phyloP scores from a whole-genome alignment of 2,888 invertebrate species.

The Carcina quercana region DNA sequence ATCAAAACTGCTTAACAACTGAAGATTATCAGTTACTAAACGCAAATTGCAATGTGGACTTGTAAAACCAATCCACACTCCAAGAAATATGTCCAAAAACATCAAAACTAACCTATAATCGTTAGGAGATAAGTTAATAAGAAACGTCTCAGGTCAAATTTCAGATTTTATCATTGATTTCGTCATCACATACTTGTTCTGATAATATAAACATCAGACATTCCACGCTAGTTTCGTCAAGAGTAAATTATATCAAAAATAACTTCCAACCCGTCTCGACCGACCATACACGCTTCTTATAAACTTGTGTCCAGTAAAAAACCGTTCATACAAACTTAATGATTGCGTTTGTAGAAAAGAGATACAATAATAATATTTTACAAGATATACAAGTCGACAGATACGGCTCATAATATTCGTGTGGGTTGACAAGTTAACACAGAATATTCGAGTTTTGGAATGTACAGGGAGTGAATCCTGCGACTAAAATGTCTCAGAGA shows the following conservation, averaged over 20 bases:
- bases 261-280: conserved; percentile 13
- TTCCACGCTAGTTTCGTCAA: conserved; percentile 5
- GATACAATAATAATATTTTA: conserved; percentile 47
- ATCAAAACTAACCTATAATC: conserved; percentile 42
- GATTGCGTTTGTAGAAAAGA: conserved; percentile 60
- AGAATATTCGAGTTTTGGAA: conserved; percentile 4
- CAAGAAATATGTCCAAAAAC: conserved; percentile 52
- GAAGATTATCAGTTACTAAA: conserved; percentile 30
- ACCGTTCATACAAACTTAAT: conserved; percentile 63
- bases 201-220: conserved; percentile 1
- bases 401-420: conserved; percentile 18
- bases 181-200: neutral
- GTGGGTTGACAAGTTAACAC: conserved; percentile 11
- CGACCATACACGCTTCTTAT: conserved; percentile 28
- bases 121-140: conserved; percentile 40
- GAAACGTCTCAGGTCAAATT: conserved; percentile 17
- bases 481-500: no score
- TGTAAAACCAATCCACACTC: conserved; percentile 31
- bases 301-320: conserved; percentile 45
- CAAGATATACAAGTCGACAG: conserved; percentile 40
- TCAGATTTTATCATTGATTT: neutral
- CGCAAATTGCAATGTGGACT: conserved; percentile 30
- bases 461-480: no score
- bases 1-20: conserved; percentile 28
- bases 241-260: conserved; percentile 13